Percentiles rank a stretch among this genome's conserved stretches.
Evolutionary conservation across 2,113 vertebrate genomes (phyloP).

Genomic region (Gavia stellata): DNA sequence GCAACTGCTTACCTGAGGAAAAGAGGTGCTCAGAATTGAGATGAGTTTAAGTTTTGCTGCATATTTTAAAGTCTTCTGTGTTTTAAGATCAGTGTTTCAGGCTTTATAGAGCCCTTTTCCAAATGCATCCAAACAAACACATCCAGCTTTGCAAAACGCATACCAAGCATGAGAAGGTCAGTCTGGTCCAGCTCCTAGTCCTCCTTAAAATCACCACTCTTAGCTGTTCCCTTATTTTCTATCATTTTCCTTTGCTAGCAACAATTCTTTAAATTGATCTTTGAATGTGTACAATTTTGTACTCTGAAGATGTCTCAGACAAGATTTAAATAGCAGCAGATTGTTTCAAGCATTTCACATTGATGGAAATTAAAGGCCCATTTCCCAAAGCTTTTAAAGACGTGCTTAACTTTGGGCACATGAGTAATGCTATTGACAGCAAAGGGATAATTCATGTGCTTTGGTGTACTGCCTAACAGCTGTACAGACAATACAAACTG

Average conservation of each 20-base stretch:
- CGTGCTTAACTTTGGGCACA: background rate
- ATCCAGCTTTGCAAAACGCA: background rate
- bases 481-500: background rate
- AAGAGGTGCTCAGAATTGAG: background rate
- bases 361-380: background rate
- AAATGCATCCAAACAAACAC: background rate
- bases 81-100: background rate
- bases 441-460: background rate
- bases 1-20: background rate
- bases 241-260: background rate
- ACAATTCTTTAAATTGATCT: background rate
- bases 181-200: background rate
- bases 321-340: background rate
- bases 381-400: constrained; percentile 20
- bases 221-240: background rate
- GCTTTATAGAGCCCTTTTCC: background rate
- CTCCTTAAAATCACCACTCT: background rate
- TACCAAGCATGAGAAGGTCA: background rate
- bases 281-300: background rate
- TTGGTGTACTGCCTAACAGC: background rate
- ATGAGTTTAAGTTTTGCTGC: background rate
- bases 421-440: background rate
- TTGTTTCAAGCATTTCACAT: background rate
- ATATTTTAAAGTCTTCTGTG: background rate
- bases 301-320: background rate